Percentiles rank a stretch among this genome's conserved stretches.
phyloP scores from a whole-genome alignment of 2,888 invertebrate species.

The Parascotia fuliginaria region DNA sequence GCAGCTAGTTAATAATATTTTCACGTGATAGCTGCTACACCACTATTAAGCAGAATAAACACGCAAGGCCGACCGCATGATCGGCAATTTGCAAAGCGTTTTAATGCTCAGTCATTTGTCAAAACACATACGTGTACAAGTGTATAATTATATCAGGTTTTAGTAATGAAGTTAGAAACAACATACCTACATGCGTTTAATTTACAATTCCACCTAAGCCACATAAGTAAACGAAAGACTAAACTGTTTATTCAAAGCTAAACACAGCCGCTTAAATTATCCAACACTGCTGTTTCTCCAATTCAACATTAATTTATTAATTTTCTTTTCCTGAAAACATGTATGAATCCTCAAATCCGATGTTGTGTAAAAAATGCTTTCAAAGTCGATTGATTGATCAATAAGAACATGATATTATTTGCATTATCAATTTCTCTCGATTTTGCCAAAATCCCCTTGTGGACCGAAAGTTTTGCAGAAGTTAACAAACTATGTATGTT shows the following conservation, averaged over 20 bases:
- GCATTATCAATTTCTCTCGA: slow-evolving; percentile 50
- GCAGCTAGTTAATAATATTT: slow-evolving; percentile 30
- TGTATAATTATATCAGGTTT: slow-evolving; percentile 34
- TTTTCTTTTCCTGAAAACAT: slow-evolving; percentile 21
- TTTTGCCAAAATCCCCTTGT: slow-evolving; percentile 53
- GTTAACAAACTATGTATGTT: slow-evolving; percentile 36
- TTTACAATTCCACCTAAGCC: slow-evolving; percentile 17
- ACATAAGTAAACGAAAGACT: slow-evolving; percentile 16
- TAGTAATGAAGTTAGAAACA: slow-evolving; percentile 25
- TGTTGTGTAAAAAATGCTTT: slow-evolving; percentile 50
- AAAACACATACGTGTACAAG: slow-evolving; percentile 23
- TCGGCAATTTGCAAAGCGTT: slow-evolving; percentile 37
- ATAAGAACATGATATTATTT: too few relatives aligned
- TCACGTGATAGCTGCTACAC: slow-evolving; percentile 13
- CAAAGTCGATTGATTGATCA: too few relatives aligned
- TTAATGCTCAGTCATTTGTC: slow-evolving; percentile 40
- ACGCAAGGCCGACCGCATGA: slow-evolving; percentile 35
- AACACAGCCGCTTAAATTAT: slow-evolving; percentile 32
- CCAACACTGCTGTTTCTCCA: slow-evolving; percentile 15
- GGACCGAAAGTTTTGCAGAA: slow-evolving; percentile 22
- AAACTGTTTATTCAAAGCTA: slow-evolving; percentile 24
- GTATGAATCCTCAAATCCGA: neutral
- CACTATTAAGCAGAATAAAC: slow-evolving; percentile 23
- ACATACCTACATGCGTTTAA: slow-evolving; percentile 20
- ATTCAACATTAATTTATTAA: slow-evolving; percentile 19